A percentile compares a stretch with the other conserved stretches of the same genome.
Evolutionary conservation across 1,140 invertebrate genomes (phyloP).

Genomic region (Apolygus lucorum): DNA sequence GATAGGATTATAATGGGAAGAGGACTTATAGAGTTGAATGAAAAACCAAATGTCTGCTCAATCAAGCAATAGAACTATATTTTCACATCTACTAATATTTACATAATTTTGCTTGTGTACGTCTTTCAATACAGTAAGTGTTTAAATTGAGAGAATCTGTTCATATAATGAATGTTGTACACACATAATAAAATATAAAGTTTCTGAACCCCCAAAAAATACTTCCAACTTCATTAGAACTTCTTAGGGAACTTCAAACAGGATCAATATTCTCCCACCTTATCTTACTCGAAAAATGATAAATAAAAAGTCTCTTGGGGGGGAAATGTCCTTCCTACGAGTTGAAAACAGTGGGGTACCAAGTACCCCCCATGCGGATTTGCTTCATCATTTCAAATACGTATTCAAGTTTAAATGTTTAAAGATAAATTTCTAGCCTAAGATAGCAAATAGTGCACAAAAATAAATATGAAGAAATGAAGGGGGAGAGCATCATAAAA

Average conservation of each 20-base stretch:
- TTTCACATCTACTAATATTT: background rate
- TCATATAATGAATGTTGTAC: background rate
- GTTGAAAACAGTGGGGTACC: background rate
- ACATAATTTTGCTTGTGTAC: background rate
- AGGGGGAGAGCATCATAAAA: background rate
- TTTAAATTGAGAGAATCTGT: background rate
- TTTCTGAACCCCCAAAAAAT: background rate
- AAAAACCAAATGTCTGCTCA: background rate
- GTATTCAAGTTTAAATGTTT: background rate
- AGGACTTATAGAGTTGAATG: background rate
- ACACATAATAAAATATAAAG: background rate
- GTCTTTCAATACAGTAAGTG: background rate
- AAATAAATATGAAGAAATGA: background rate
- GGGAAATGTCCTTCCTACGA: background rate
- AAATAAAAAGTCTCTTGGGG: background rate
- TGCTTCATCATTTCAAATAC: too few species aligned
- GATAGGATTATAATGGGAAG: too few species aligned
- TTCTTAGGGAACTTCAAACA: background rate
- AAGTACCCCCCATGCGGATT: too few species aligned
- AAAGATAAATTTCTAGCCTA: background rate
- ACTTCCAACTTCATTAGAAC: background rate
- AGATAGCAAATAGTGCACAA: background rate
- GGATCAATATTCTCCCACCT: background rate
- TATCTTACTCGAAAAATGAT: background rate
- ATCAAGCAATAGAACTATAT: background rate